Percentiles rank a stretch among this genome's conserved stretches.
Evolutionary conservation across 2,113 vertebrate species (phyloP).

Genomic region (Ailurus styani): DNA sequence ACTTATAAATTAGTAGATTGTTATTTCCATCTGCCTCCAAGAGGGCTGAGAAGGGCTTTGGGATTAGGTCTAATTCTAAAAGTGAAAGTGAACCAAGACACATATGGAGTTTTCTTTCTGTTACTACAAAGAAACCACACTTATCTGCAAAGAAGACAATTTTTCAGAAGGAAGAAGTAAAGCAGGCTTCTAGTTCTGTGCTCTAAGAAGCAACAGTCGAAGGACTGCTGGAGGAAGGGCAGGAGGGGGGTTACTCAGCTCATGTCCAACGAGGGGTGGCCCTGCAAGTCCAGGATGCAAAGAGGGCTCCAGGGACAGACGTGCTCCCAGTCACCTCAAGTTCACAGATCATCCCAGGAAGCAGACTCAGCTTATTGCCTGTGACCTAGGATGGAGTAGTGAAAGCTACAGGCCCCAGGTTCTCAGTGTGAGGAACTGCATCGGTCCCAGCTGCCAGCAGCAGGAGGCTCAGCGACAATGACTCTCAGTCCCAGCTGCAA

Average conservation of each 20-base stretch:
- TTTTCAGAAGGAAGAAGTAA: not conserved
- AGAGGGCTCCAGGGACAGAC: not conserved
- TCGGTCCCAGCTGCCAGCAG: not conserved
- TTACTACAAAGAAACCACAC: not conserved
- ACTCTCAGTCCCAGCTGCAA: not conserved
- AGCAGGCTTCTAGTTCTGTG: no score
- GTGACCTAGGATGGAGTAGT: not conserved
- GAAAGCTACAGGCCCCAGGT: not conserved
- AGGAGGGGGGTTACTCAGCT: not conserved
- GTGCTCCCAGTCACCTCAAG: fast-evolving
- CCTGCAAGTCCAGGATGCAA: not conserved
- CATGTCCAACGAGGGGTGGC: not conserved
- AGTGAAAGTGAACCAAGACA: not conserved
- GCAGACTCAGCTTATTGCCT: not conserved
- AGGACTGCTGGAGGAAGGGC: no score
- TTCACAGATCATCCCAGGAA: not conserved
- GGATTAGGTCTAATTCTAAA: not conserved
- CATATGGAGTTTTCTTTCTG: not conserved
- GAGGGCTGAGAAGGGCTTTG: not conserved
- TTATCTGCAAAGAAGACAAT: not conserved
- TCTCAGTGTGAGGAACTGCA: not conserved
- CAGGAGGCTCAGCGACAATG: not conserved
- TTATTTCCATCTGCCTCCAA: not conserved
- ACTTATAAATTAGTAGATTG: not conserved
- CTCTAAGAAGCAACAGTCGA: not conserved